Base-by-base conservation (phyloP, 2,113 vertebrate species). In the Chaetura pelagica region DNA sequence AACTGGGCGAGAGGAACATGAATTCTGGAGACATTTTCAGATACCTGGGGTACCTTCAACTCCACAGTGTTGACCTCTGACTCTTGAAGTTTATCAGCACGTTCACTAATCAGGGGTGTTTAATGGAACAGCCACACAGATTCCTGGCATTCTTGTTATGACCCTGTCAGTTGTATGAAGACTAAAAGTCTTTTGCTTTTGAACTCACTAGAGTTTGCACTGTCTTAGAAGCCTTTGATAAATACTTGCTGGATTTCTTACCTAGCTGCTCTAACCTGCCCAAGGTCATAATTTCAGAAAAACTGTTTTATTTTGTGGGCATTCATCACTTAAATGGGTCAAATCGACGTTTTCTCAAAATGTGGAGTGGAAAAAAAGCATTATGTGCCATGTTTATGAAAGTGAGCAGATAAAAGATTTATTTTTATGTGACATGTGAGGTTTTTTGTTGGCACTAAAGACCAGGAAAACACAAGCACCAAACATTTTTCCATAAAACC, bases 91-190 rank as follows among this genome's bases (percentile, higher is more conserved):
- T 97, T 97, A 97, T 97, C 97, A 97, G 97, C 96, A 94, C 71
- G 2, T 97, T 97, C 95, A 96, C 96, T 97, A 97, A 97, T 97
- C 97, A 97, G 96, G 94, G 97, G 96, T 97, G 96, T 97, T 97
- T 97, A 97, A 97, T 97, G 96, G 95, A 97, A 97, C 95, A 95
- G 96, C 95, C 97, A 90, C 96, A 97, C 2, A 17, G 95, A 97
- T 97, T 97, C 96, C 96, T 97, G 93, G 83, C 91, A 97, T 97
- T 97, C 97, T 96, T 97, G 73, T 96, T 97, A 96, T 95, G 94
- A 96, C 97, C 96, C 92, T 97, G 96, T 97, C 96, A 97, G 94
- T 97, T 76, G 82, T 83, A 93, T 52, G 93, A 97, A 97, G 97
- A 97, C 93, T 91, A 85, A 97, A 95, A 95, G 96, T 95, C 89